Conservation (phyloP, 1,140 invertebrate species). For the Hirudo medicinalis region DNA sequence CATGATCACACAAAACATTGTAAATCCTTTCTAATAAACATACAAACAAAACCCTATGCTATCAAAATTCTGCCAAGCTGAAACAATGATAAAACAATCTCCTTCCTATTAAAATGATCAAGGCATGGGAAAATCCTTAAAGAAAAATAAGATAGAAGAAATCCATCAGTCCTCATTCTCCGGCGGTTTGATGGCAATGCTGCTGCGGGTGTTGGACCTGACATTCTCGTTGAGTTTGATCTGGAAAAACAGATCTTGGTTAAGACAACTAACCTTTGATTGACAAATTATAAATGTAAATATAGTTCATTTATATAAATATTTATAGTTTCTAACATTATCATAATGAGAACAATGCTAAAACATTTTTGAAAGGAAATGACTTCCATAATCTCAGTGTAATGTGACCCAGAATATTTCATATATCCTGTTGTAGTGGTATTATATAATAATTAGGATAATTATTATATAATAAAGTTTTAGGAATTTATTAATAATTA, state of each 20-base stretch:
- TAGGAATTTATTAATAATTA: too few species aligned
- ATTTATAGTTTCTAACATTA: too few species aligned
- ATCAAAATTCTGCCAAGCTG: background rate
- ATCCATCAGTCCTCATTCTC: background rate
- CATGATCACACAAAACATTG: background rate
- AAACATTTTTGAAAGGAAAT: too few species aligned
- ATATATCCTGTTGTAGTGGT: background rate
- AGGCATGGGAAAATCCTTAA: background rate
- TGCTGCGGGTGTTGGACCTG: constrained; percentile 13
- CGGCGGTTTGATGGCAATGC: background rate
- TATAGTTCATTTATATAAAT: too few species aligned
- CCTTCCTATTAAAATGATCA: background rate
- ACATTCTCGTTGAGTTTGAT: constrained; percentile 12
- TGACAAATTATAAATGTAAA: background rate
- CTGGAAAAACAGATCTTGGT: background rate
- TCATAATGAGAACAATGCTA: too few species aligned
- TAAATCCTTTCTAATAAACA: background rate
- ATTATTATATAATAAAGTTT: too few species aligned
- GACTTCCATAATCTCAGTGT: too few species aligned
- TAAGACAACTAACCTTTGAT: background rate
- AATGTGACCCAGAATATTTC: background rate
- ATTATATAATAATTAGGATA: too few species aligned
- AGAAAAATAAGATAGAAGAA: background rate
- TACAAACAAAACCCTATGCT: background rate
- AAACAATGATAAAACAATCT: background rate